A percentile compares a stretch with the other conserved stretches of the same genome.
Conservation (phyloP, 2,113 vertebrate species). For the Anser cygnoides region DNA sequence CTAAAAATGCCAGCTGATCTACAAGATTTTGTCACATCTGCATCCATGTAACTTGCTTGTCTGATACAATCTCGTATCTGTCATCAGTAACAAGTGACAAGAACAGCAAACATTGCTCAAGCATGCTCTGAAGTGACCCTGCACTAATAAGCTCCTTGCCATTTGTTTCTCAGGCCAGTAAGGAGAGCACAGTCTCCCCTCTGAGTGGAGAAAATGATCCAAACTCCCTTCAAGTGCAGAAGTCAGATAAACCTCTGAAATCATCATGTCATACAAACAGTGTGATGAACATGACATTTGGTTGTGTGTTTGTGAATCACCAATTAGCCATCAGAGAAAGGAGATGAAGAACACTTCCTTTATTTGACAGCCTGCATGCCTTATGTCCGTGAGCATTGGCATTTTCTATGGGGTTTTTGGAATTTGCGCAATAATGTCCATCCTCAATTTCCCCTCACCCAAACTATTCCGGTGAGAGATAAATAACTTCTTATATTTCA, state of each 20-base stretch:
- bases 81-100: not conserved
- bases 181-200: not conserved
- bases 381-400: not conserved
- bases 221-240: not conserved
- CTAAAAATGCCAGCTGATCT: not conserved
- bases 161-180: not conserved
- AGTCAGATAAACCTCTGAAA: not conserved
- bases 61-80: not conserved
- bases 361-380: not conserved
- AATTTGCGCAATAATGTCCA: not conserved
- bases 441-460: not conserved
- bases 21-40: not conserved
- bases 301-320: not conserved
- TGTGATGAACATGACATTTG: conserved; percentile 12
- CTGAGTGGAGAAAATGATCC: not conserved
- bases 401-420: not conserved
- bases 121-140: not conserved
- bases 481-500: not conserved
- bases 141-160: not conserved
- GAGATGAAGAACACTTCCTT: not conserved
- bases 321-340: not conserved
- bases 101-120: not conserved
- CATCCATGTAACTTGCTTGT: not conserved
- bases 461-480: not conserved
- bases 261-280: not conserved